Evolutionary conservation across 2,888 invertebrate species (phyloP).

Genomic region (Ochropleura plecta): DNA sequence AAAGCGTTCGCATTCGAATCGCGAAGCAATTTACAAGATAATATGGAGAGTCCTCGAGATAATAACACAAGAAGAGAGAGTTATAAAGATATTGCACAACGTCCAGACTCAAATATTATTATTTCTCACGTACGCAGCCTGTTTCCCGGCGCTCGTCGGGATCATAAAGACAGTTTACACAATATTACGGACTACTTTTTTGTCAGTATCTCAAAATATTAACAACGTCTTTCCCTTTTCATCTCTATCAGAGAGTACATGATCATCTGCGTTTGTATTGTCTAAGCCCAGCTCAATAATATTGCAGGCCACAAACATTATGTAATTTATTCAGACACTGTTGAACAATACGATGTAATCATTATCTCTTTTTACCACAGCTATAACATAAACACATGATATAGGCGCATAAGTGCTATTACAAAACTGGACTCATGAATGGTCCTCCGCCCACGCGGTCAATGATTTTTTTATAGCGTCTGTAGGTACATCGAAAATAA

Average conservation of each 20-base stretch:
- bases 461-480: slow-evolving; percentile 71
- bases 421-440: slow-evolving; percentile 77
- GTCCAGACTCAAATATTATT: slow-evolving; percentile 46
- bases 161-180: slow-evolving; percentile 23
- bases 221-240: not conserved
- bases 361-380: slow-evolving; percentile 56
- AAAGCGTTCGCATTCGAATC: slow-evolving; percentile 40
- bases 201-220: slow-evolving; percentile 10
- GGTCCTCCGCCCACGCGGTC: slow-evolving; percentile 73
- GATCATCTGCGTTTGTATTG: slow-evolving; percentile 8
- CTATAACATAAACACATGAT: slow-evolving; percentile 53
- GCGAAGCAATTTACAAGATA: slow-evolving; percentile 55
- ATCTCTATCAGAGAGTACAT: slow-evolving; percentile 11
- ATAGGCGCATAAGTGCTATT: slow-evolving; percentile 66
- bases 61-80: slow-evolving; percentile 43
- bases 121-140: slow-evolving; percentile 47
- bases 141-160: slow-evolving; percentile 21
- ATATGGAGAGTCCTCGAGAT: slow-evolving; percentile 56
- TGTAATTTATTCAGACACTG: slow-evolving; percentile 54
- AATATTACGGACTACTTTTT: slow-evolving; percentile 14
- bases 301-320: slow-evolving; percentile 35
- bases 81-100: slow-evolving; percentile 40
- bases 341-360: slow-evolving; percentile 54
- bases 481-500: slow-evolving; percentile 78
- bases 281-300: slow-evolving; percentile 22